Evolutionary conservation across 2,113 vertebrate species (phyloP).

Genomic region (Paracyprichromis sp.): DNA sequence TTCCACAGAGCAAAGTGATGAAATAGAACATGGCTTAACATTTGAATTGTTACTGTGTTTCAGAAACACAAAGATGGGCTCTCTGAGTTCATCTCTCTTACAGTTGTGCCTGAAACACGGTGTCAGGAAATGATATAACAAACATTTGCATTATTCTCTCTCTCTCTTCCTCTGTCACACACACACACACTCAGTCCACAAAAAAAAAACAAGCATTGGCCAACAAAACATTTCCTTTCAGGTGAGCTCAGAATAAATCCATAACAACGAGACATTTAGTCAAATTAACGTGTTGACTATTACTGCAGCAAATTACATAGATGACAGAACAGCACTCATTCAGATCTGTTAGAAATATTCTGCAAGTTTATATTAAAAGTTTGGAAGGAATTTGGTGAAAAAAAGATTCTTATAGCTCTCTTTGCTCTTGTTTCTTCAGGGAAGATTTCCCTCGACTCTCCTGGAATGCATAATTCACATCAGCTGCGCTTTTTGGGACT

Average conservation of each 20-base stretch:
- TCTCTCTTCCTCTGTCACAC: not conserved
- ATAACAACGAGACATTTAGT: constrained; percentile 26
- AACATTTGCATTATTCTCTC: not conserved
- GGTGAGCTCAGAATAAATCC: constrained; percentile 32
- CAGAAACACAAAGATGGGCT: not conserved
- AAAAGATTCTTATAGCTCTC: not conserved
- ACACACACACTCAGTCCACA: not conserved
- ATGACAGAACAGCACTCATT: not conserved
- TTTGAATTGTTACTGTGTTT: not conserved
- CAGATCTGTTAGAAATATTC: not conserved
- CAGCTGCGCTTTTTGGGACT: constrained; percentile 4
- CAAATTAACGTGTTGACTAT: constrained; percentile 24
- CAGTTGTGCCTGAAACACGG: not conserved
- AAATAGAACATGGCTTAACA: not conserved
- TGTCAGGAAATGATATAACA: constrained; percentile 23
- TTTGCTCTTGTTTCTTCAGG: not conserved
- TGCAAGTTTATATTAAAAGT: constrained; percentile 5
- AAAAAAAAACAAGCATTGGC: not conserved
- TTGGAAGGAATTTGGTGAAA: not conserved
- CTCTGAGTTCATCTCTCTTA: not conserved
- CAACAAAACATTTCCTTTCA: constrained; percentile 1
- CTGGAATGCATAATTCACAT: constrained; percentile 33
- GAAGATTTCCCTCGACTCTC: constrained; percentile 26
- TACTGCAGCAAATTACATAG: not conserved
- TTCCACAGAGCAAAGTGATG: not conserved